Evolutionary conservation across 2,888 invertebrate species (phyloP).

Genomic region (Dicyrtomina minuta): DNA sequence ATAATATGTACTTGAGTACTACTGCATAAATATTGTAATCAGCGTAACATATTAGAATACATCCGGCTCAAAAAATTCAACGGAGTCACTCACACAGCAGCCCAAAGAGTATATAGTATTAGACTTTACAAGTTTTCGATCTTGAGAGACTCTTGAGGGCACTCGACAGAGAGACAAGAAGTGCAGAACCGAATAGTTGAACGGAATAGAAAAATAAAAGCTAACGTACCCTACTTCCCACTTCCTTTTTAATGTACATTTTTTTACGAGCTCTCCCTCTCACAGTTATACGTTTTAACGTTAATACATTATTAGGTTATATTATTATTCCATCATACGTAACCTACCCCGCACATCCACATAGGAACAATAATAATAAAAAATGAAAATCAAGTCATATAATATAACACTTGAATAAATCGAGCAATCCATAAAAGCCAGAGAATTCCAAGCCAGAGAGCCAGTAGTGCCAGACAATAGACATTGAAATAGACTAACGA

Average conservation of each 20-base stretch:
- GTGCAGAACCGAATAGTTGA: neutral
- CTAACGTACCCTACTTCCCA: constrained; percentile 31
- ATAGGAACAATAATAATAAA: neutral
- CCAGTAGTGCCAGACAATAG: too few relatives aligned
- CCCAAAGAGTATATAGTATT: too few relatives aligned
- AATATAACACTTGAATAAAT: constrained; percentile 7
- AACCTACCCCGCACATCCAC: neutral
- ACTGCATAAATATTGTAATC: too few relatives aligned
- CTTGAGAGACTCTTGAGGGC: neutral
- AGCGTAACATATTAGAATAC: constrained; percentile 1
- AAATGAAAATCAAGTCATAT: neutral
- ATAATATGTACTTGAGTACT: too few relatives aligned
- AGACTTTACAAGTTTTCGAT: neutral
- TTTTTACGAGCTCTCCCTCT: constrained; percentile 12
- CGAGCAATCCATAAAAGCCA: too few relatives aligned
- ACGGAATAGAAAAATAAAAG: neutral
- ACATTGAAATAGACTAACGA: neutral
- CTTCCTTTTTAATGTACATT: constrained; percentile 30
- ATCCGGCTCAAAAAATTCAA: constrained; percentile 18
- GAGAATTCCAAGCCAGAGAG: too few relatives aligned
- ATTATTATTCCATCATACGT: neutral
- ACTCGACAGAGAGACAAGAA: neutral
- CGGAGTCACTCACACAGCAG: neutral
- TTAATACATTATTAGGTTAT: too few relatives aligned
- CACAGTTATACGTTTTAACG: neutral